phyloP scores from a whole-genome alignment of 2,888 invertebrate species.

The Phortica okadai region DNA sequence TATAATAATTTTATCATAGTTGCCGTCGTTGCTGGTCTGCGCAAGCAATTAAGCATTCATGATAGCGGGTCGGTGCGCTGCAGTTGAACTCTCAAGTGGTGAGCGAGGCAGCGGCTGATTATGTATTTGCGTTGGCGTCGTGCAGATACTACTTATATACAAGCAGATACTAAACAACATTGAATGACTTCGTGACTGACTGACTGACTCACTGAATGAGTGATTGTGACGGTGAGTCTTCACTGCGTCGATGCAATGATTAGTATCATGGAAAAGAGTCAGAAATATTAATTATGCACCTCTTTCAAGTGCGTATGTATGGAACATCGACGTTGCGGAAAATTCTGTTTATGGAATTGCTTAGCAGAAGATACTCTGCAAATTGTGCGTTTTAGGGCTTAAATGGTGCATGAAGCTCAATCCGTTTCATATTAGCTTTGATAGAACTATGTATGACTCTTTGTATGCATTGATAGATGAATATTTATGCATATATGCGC shows the following conservation, averaged over 20 bases:
- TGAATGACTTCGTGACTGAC: neutral
- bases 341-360: neutral
- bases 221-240: neutral
- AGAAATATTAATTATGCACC: neutral
- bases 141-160: constrained; percentile 18
- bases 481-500: constrained; percentile 42
- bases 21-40: neutral
- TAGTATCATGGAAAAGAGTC: constrained; percentile 45
- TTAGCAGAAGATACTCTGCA: constrained; percentile 33
- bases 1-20: neutral
- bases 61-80: constrained; percentile 15
- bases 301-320: neutral
- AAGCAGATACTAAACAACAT: constrained; percentile 13
- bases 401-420: constrained; percentile 51
- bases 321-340: neutral
- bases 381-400: constrained; percentile 64
- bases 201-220: neutral
- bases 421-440: neutral
- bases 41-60: neutral
- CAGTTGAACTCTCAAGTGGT: constrained; percentile 50
- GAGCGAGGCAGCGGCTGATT: constrained; percentile 37
- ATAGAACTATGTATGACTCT: constrained; percentile 33
- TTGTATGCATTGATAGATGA: constrained; percentile 40
- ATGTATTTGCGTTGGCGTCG: constrained; percentile 50
- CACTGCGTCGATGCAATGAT: constrained; percentile 31